Conservation (phyloP, 1,140 invertebrate species). For the Drosophila triauraria region DNA sequence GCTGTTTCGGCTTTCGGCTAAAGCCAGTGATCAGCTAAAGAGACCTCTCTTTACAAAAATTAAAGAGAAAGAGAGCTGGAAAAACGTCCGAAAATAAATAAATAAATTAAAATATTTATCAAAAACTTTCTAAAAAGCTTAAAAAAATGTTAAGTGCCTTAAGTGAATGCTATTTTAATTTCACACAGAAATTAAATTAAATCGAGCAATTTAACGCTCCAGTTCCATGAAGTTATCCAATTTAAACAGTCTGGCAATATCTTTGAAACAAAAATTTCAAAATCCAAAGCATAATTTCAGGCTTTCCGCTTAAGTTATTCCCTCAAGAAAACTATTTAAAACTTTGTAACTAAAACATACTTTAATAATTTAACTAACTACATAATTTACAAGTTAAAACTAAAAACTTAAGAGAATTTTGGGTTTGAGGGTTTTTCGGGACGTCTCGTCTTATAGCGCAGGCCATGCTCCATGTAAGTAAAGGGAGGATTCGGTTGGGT, state of each 20-base stretch:
- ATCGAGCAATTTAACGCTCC: neutral
- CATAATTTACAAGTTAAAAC: neutral
- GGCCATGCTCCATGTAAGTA: conserved; percentile 77
- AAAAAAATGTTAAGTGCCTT: neutral
- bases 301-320: neutral
- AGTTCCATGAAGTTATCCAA: neutral
- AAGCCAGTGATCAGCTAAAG: conserved; percentile 9
- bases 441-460: conserved; percentile 58
- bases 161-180: neutral
- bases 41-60: no score
- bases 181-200: neutral
- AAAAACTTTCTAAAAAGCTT: accelerated
- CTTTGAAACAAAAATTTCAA: neutral
- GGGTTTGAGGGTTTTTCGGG: conserved; percentile 5
- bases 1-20: conserved; percentile 35
- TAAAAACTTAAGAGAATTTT: conserved; percentile 6
- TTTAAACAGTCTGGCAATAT: neutral
- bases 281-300: conserved; percentile 33
- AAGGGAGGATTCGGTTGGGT: conserved; percentile 79
- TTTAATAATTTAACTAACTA: conserved; percentile 42
- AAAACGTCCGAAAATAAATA: neutral
- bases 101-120: neutral
- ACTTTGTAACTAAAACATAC: conserved; percentile 1
- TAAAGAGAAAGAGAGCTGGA: neutral
- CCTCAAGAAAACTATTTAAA: neutral